phyloP scores from a whole-genome alignment of 2,888 invertebrate species.

The Orthonychiurus folsomi region DNA sequence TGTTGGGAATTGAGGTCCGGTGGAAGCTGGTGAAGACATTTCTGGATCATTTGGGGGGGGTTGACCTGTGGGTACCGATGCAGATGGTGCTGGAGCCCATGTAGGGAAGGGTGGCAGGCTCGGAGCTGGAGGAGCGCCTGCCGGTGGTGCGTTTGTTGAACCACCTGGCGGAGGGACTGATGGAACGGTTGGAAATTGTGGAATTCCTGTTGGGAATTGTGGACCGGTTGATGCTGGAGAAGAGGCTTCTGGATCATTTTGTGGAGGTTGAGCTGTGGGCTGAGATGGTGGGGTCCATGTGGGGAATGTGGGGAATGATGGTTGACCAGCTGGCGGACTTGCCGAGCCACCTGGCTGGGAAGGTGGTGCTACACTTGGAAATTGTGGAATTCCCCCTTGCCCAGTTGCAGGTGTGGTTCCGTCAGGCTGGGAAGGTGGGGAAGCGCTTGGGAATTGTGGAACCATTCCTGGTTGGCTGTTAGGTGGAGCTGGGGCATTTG shows the following conservation, averaged over 20 bases:
- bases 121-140: neutral
- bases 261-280: neutral
- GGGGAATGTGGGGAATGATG: slow-evolving; percentile 6
- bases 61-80: neutral
- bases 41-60: too few relatives aligned
- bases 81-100: slow-evolving; percentile 2
- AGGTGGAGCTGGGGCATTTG: slow-evolving; percentile 2
- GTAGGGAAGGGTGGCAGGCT: neutral
- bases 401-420: neutral
- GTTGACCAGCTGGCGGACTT: neutral
- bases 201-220: neutral
- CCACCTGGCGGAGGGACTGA: neutral
- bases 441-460: neutral
- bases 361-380: neutral
- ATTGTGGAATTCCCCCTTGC: neutral
- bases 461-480: neutral
- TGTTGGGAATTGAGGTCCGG: neutral
- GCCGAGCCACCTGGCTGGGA: neutral
- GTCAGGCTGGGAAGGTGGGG: neutral
- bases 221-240: slow-evolving; percentile 6
- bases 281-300: neutral
- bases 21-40: too few relatives aligned
- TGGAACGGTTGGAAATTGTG: neutral
- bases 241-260: slow-evolving; percentile 1
- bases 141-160: neutral